Evolutionary conservation across 2,888 invertebrate species (phyloP), one percentile per base, ranked within the genome.

Genomic region (Lasioglossum lativentre): DNA sequence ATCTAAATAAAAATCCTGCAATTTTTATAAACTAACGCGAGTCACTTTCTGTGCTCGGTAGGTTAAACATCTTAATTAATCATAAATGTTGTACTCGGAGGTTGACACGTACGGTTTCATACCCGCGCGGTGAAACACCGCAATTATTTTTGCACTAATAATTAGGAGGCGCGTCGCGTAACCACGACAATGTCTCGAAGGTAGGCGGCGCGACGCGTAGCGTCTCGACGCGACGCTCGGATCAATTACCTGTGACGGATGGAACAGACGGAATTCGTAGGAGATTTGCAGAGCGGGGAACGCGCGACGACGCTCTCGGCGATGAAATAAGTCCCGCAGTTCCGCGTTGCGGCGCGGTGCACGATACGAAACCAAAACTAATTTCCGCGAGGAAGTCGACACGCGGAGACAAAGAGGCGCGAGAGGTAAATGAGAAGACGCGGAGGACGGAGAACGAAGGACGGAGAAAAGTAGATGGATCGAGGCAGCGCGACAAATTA

Each of bases 401-500:
- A 19, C 40, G 73, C n/a, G 40, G 42, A 72, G 80, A 80, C 75
- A 83, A 71, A 70, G 75, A 63, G 42, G 71, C 27, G 78, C 71
- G 78, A 47, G 42, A 40, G n/a, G 63, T 63, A 34, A 76, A 70
- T 16, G 71, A 74, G 52, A 34, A 19, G 63, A 38, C 63, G 76
- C 47, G 66, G n/a, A 27, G 38, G 34, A 10, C 38, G 38, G 19
- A 8, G 38, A 4, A 23, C 68, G 34, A 19, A 6, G 30, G 8
- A 40, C 1, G 40, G 40, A 34, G 74, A 47, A 72, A 87, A 80
- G 80, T 40, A 82, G 80, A 71, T 80, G 78, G 81, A 79, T 52
- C 66, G 77, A 82, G 80, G 38, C 34, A 81, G 68, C 63, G 16
- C 73, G 78, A 88, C 85, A 88, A 87, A 88, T 90, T 89, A 83